Evolutionary conservation across 2,888 invertebrate genomes (phyloP), one percentile per base, ranked within the genome.

Genomic region (Torymus texanus): DNA sequence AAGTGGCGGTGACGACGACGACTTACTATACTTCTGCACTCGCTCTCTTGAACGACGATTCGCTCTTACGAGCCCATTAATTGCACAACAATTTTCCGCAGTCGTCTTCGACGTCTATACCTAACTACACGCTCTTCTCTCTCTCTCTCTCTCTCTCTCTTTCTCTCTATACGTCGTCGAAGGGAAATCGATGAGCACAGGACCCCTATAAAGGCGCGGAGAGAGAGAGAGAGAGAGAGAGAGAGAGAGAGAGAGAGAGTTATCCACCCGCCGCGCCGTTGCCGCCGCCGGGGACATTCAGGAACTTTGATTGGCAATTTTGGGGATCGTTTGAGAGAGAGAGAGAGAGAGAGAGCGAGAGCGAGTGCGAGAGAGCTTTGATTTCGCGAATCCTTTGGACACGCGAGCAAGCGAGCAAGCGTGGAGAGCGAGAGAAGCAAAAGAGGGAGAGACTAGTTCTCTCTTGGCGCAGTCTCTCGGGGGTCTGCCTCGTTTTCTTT

Each of bases 281-380:
- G 3, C 29, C 8, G 41, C 41, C 41, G 41, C 41, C 41, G 41
- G 41, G 41, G 41, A 41, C 41, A 41, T 41, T 41, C 41, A 41
- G 41, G 74, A 53, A 21, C 56, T 56, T 76, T 73, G 78, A 78
- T 78, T 73, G 67, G 72, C 67, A 78, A 73, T 73, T 78, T 78
- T 78, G 16, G 67, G 50, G 62, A 63, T 29, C 68, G 61, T 68
- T 67, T 55, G 61, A 75, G 61, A 67, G 41, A 41, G 41, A 3
- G 29, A 2, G 29, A 5, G 41, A 41, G 41, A 41, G 41, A 41
- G 67, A 58, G 61, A 51, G 61, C 66, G 41, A 41, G 41, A 3
- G 29, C 0, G 29, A 5, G 41, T 8, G 41, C 5, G 41, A 41
- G 67, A 58, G 61, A 51, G 61, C 66, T 61, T 53, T 65, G 77